Evolutionary conservation across 2,797 vertebrate species (phyloP).

Genomic region (Chromobotia macracanthus): DNA sequence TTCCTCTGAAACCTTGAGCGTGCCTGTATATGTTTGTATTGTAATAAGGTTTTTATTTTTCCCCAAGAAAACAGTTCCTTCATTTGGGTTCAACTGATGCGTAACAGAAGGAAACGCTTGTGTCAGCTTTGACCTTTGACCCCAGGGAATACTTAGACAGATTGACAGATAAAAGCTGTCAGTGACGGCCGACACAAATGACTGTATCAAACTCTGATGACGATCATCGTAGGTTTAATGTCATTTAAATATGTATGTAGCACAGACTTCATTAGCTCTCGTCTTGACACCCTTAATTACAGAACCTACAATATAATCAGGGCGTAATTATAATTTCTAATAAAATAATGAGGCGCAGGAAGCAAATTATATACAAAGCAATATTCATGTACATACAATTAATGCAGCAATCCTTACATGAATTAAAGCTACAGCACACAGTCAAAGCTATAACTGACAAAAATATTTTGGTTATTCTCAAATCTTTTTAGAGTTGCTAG

Average conservation of each 20-base stretch:
- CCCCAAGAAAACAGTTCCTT: no score
- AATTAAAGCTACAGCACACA: not conserved
- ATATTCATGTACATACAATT: not conserved
- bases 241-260: slow-evolving; percentile 1
- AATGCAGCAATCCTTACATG: not conserved
- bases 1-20: no score
- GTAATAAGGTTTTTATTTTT: no score
- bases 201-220: slow-evolving; percentile 22
- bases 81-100: no score
- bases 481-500: no score
- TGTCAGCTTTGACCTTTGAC: slow-evolving; percentile 46
- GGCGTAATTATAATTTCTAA: not conserved
- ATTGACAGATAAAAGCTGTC: slow-evolving; percentile 24
- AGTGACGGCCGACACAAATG: not conserved
- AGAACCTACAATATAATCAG: not conserved
- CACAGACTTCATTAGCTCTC: not conserved
- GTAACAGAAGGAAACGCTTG: no score
- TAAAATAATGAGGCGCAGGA: not conserved
- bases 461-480: no score
- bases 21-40: no score
- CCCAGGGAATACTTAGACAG: slow-evolving; percentile 28
- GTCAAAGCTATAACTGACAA: no score
- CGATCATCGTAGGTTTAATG: slow-evolving; percentile 64
- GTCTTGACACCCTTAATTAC: not conserved
- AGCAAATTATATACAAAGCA: not conserved